These are phyloP conservation scores for Ctenodactylus gundi DNA, from an alignment of 2,113 vertebrate genomes.

Conservation along the genomic window DNA sequence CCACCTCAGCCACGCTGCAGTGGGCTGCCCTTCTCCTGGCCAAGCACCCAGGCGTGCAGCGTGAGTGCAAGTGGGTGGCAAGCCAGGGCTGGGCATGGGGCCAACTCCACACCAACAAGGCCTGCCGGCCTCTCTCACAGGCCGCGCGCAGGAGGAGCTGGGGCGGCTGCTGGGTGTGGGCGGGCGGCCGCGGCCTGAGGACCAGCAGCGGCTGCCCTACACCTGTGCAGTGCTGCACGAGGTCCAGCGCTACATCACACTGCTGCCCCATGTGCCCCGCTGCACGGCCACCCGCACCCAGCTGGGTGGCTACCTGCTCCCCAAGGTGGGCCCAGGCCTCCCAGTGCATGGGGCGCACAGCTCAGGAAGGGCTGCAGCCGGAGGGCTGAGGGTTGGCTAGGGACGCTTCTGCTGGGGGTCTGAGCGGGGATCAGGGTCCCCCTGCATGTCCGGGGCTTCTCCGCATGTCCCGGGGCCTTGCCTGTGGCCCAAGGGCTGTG, in stretches of 20 bases:
- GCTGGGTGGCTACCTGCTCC: slow-evolving; percentile 84
- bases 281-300: slow-evolving; percentile 70
- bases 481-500: too few species aligned
- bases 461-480: background rate
- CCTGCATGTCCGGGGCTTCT: background rate
- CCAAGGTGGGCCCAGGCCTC: slow-evolving; percentile 79
- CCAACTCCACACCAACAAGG: accelerated
- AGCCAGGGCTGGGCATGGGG: accelerated
- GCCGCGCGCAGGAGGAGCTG: slow-evolving; percentile 84
- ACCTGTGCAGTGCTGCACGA: slow-evolving; percentile 92
- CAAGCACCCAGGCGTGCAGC: slow-evolving; percentile 88
- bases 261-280: slow-evolving; percentile 83
- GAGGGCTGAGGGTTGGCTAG: background rate
- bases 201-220: slow-evolving; percentile 84
- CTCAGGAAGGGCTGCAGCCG: accelerated
- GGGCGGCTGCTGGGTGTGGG: slow-evolving; percentile 64
- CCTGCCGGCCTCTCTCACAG: slow-evolving; percentile 40
- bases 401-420: too few species aligned
- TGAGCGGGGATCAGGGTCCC: background rate
- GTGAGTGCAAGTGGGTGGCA: slow-evolving; percentile 76
- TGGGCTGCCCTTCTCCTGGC: slow-evolving; percentile 92
- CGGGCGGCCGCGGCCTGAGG: slow-evolving; percentile 71
- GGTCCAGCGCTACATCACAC: slow-evolving; percentile 91
- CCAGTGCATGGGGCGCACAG: too few species aligned
- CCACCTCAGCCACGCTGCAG: slow-evolving; percentile 91